Conservation (phyloP, 2,888 invertebrate genomes). For the Rhamnusium bicolor region DNA sequence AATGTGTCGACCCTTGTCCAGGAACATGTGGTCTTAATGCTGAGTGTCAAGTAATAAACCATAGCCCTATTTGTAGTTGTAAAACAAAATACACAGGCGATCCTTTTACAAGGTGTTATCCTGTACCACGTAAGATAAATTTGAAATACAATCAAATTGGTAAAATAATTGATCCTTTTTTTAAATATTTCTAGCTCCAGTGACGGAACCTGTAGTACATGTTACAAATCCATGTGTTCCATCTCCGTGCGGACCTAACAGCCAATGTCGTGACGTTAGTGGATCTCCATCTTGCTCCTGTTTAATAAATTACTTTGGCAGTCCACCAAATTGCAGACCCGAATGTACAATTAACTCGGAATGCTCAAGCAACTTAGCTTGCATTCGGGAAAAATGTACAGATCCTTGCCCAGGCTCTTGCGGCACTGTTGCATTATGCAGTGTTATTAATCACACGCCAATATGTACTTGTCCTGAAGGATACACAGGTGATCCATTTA, state of each 20-base stretch:
- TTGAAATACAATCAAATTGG: constrained; percentile 12
- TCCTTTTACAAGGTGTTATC: constrained; percentile 84
- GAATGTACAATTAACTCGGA: constrained; percentile 83
- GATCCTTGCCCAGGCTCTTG: constrained; percentile 87
- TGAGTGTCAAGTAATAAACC: constrained; percentile 85
- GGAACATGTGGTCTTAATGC: constrained; percentile 87
- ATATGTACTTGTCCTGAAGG: constrained; percentile 78
- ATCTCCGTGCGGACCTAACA: constrained; percentile 84
- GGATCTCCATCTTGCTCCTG: constrained; percentile 79
- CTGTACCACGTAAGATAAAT: constrained; percentile 68
- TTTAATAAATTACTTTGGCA: constrained; percentile 77
- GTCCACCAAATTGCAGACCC: constrained; percentile 78
- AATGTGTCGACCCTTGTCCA: constrained; percentile 86
- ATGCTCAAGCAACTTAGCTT: constrained; percentile 82
- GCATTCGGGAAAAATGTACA: constrained; percentile 83
- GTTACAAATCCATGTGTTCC: constrained; percentile 81
- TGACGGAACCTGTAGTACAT: constrained; percentile 58
- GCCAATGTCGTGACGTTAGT: constrained; percentile 74
- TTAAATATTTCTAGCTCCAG: constrained; percentile 57
- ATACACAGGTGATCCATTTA: constrained; percentile 76
- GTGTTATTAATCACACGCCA: constrained; percentile 84
- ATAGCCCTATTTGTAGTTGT: constrained; percentile 88
- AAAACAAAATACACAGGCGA: constrained; percentile 82
- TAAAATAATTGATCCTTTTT: background rate
- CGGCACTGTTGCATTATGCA: constrained; percentile 82